A percentile compares a stretch with the other conserved stretches of the same genome.
These are phyloP conservation scores for Venturia canescens DNA, from an alignment of 1,140 invertebrate species.

Conservation along the genomic window DNA sequence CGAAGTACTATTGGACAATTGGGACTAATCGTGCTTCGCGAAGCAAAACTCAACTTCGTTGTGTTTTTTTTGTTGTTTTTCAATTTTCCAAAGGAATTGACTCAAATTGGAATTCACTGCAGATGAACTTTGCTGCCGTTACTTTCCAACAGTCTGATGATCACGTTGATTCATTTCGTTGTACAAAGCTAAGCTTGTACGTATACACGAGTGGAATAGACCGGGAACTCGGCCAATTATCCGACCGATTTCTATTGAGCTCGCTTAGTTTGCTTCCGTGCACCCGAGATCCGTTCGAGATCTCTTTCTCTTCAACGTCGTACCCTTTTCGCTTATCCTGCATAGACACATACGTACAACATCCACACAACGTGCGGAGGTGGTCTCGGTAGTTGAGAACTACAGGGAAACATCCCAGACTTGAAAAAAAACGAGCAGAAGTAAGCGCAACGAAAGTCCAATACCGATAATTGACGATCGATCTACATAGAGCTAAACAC, in stretches of 20 bases:
- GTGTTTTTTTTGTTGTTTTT: too few species aligned
- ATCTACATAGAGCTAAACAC: background rate
- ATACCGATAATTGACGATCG: background rate
- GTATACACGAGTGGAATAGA: background rate
- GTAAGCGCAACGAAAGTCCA: background rate
- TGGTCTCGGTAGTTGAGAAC: background rate
- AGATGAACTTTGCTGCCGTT: too few species aligned
- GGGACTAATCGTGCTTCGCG: too few species aligned
- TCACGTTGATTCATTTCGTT: too few species aligned
- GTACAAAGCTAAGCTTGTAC: background rate
- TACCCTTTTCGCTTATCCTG: background rate
- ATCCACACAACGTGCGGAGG: background rate
- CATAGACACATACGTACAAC: background rate
- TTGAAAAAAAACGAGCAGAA: background rate
- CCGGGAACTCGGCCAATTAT: constrained; percentile 40
- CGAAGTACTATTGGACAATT: too few species aligned
- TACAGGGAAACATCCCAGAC: background rate
- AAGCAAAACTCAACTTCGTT: too few species aligned
- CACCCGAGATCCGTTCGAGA: constrained; percentile 18
- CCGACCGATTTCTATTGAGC: constrained; percentile 31
- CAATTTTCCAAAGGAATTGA: too few species aligned
- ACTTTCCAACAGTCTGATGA: too few species aligned
- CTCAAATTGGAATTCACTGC: too few species aligned
- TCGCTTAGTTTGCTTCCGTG: background rate
- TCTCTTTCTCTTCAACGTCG: constrained; percentile 36